Base-by-base conservation (phyloP, 2,888 invertebrate genomes). In the Dorcus hopei region DNA sequence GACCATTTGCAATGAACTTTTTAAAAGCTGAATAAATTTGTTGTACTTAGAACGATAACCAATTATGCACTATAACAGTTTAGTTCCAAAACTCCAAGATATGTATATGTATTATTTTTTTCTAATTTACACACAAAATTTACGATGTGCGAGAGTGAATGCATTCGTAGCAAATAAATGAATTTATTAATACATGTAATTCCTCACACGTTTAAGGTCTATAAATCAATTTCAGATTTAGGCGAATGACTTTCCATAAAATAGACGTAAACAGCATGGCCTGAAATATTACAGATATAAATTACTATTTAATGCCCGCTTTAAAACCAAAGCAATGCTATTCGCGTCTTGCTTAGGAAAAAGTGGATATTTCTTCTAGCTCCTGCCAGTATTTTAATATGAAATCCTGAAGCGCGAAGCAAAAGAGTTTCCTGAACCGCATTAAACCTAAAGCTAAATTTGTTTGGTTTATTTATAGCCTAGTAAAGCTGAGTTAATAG, bases 181-280 rank as follows among this genome's bases (percentile, higher is more conserved):
- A 19, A 19, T 19, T 19, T 19, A 19, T 19, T 19, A 19, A 19
- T 33, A 33, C 26, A 33, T 1, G 26, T 7, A 33, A 33, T 33
- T 33, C 26, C 26, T 33, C 26, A 33, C 5, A 33, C 4, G 26
- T 33, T 6, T 33, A 33, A 33, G 3, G 7, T 7, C 7, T 33
- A 33, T 33, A 33, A 33, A 33, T 33, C 26, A 33, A 33, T 33
- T 33, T 33, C 6, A 33, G 6, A 40, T 38, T 23, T 52, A 57
- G 57, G 52, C 47, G 57, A 45, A 16, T n/a, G 45, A 51, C 51
- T 57, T 57, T 52, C 45, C 57, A 57, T 57, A 57, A 57, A 57
- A 52, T 33, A 23, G 11, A 47, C 57, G 52, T 57, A 57, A 57
- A 52, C 52, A 51, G 47, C 40, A 52, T 47, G 48, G 50, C 47